Evolutionary conservation across 2,113 vertebrate genomes (phyloP).

Genomic region (Bolborhynchus lineola): DNA sequence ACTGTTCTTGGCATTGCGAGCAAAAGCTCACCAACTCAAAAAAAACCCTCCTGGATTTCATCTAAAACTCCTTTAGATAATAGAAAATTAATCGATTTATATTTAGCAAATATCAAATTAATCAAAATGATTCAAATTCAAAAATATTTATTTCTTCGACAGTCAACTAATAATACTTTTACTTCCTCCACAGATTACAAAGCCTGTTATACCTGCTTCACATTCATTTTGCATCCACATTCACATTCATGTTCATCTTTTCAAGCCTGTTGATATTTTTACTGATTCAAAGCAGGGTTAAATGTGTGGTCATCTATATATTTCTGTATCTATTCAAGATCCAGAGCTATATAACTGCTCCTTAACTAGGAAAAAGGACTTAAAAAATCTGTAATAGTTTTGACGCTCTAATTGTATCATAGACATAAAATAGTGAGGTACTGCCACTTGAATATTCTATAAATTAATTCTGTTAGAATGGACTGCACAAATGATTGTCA

Average conservation of each 20-base stretch:
- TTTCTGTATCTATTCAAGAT: neutral
- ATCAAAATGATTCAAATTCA: neutral
- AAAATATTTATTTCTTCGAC: neutral
- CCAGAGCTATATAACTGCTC: neutral
- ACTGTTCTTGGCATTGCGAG: neutral
- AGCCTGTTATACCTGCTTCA: neutral
- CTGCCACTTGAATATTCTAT: neutral
- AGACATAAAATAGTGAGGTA: neutral
- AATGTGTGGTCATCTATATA: neutral
- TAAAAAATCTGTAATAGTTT: neutral
- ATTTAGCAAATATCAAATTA: neutral
- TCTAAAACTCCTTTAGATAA: neutral
- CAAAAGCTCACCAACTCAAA: neutral
- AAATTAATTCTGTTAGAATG: neutral
- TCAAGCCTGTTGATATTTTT: neutral
- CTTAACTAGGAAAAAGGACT: neutral
- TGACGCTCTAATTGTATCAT: neutral
- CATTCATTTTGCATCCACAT: neutral
- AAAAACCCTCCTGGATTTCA: neutral
- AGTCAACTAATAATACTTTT: neutral
- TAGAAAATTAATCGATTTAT: neutral
- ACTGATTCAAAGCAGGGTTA: neutral
- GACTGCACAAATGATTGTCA: neutral
- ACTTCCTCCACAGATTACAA: neutral
- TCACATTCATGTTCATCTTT: neutral